A percentile compares a stretch with the other conserved stretches of the same genome.
These are phyloP conservation scores for Chrysoperla carnea DNA, from an alignment of 1,140 invertebrate species.

Conservation along the genomic window DNA sequence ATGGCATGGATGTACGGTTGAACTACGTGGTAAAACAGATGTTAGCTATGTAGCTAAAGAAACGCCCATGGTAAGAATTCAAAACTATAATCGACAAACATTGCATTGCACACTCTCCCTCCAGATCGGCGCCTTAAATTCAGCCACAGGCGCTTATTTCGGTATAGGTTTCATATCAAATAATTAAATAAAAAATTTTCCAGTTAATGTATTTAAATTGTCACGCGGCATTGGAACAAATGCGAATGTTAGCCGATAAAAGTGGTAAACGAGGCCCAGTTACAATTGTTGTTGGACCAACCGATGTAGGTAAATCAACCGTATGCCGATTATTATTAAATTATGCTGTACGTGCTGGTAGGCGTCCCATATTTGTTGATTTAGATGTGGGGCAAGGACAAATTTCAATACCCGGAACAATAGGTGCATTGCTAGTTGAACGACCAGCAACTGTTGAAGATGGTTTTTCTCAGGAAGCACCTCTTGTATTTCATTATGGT, in stretches of 20 bases:
- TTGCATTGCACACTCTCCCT: background rate
- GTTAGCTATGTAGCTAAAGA: constrained; percentile 89
- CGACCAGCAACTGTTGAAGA: constrained; percentile 81
- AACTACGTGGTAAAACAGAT: constrained; percentile 73
- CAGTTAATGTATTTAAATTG: constrained; percentile 77
- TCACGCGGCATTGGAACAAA: constrained; percentile 82
- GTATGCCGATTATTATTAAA: constrained; percentile 80
- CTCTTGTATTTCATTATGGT: constrained; percentile 88
- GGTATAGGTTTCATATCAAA: too few species aligned
- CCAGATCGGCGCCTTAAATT: too few species aligned
- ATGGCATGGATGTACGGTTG: constrained; percentile 82
- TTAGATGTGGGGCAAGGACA: constrained; percentile 91
- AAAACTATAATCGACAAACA: background rate
- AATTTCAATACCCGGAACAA: constrained; percentile 82
- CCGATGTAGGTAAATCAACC: constrained; percentile 93
- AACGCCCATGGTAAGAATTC: constrained; percentile 67
- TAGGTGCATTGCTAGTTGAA: constrained; percentile 82
- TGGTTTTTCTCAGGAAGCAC: constrained; percentile 81
- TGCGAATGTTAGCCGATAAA: constrained; percentile 61
- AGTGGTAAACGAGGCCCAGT: constrained; percentile 59
- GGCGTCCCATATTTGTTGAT: constrained; percentile 81
- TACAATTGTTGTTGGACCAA: constrained; percentile 83
- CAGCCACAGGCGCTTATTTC: too few species aligned
- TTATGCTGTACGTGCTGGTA: constrained; percentile 77
- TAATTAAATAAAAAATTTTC: too few species aligned